phyloP scores from a whole-genome alignment of 2,888 invertebrate genomes.

The Agrochola macilenta region DNA sequence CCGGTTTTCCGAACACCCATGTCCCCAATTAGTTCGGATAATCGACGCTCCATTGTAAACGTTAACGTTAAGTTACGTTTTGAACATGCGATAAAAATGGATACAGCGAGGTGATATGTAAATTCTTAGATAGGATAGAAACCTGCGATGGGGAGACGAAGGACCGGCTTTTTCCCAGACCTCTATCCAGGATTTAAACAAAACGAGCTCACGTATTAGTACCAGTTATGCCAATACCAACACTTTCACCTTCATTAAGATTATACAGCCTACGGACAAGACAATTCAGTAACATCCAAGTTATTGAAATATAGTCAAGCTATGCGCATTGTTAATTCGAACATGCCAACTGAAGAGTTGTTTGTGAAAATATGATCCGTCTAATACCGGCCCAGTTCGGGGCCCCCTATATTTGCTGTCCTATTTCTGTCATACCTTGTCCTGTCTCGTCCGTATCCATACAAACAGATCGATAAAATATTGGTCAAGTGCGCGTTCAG shows the following conservation, averaged over 20 bases:
- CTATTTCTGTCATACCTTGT: constrained; percentile 54
- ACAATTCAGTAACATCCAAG: background rate
- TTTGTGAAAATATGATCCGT: constrained; percentile 21
- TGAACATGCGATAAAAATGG: too few species aligned
- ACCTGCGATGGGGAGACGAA: too few species aligned
- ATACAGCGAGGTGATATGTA: too few species aligned
- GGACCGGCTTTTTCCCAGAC: background rate
- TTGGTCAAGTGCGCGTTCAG: constrained; percentile 59
- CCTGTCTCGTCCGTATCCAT: constrained; percentile 58
- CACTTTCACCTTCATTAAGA: background rate
- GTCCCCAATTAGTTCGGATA: too few species aligned
- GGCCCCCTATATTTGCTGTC: constrained; percentile 52
- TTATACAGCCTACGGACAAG: background rate
- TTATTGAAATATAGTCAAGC: constrained; percentile 14
- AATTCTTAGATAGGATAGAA: too few species aligned
- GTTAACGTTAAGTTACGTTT: too few species aligned
- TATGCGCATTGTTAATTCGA: constrained; percentile 37
- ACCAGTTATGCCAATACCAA: background rate
- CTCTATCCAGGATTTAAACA: background rate
- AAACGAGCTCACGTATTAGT: background rate
- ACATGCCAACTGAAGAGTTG: constrained; percentile 23
- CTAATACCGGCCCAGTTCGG: constrained; percentile 19
- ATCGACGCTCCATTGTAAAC: too few species aligned
- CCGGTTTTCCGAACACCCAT: too few species aligned
- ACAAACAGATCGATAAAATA: constrained; percentile 61